Evolutionary conservation across 2,797 vertebrate genomes (phyloP).

Genomic region (Chloroceryle inda): DNA sequence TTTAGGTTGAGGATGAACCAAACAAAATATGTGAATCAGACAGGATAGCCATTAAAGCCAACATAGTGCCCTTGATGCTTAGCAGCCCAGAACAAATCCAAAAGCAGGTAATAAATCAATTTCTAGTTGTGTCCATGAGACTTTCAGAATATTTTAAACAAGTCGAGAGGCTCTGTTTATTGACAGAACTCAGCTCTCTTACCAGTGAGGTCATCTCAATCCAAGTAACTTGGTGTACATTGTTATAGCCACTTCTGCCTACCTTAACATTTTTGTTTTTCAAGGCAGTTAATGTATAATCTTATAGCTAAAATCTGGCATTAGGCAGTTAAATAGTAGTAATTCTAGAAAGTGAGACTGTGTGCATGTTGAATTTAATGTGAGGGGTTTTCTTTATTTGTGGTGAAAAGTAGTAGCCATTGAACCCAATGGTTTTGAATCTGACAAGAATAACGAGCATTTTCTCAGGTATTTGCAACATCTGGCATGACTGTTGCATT

Average conservation of each 20-base stretch:
- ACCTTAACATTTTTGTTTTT: neutral
- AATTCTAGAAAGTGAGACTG: neutral
- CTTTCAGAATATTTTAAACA: neutral
- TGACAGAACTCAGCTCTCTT: neutral
- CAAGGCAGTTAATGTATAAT: neutral
- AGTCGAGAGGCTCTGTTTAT: neutral
- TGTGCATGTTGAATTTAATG: neutral
- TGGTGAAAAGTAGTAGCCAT: neutral
- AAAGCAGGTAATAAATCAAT: constrained; percentile 88
- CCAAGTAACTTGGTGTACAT: neutral
- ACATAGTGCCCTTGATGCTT: constrained; percentile 97
- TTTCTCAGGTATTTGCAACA: neutral
- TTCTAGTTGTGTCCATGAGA: neutral
- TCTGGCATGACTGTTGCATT: neutral
- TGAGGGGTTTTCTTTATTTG: neutral
- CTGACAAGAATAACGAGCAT: neutral
- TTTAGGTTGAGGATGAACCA: constrained; percentile 93
- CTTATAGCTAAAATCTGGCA: neutral
- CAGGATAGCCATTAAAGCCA: constrained; percentile 94
- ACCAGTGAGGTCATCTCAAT: neutral
- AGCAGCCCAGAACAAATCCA: constrained; percentile 99
- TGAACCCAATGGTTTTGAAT: neutral
- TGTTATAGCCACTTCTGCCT: neutral
- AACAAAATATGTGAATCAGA: constrained; percentile 96
- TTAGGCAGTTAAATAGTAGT: neutral